These are phyloP conservation scores for Sebastes diaconus DNA, from an alignment of 2,797 vertebrate species.

Conservation along the genomic window DNA sequence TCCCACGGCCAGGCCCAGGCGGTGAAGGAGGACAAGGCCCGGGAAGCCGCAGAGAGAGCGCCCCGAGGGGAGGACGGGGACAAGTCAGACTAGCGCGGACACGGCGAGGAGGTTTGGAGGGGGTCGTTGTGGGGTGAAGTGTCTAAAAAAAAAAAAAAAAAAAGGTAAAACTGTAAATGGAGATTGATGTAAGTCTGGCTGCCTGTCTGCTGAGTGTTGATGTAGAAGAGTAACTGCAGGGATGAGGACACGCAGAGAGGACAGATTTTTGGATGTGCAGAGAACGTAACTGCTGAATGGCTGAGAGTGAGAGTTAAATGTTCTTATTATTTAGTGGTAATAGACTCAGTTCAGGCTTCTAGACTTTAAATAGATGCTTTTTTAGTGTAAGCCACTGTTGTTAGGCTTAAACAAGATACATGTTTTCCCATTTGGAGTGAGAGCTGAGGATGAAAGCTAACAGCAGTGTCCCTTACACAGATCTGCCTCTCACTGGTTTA, in stretches of 20 bases:
- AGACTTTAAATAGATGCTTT: slow-evolving; percentile 67
- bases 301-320: slow-evolving; percentile 52
- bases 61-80: slow-evolving; percentile 91
- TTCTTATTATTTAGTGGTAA: slow-evolving; percentile 69
- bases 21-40: slow-evolving; percentile 95
- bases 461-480: slow-evolving; percentile 44
- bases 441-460: slow-evolving; percentile 44
- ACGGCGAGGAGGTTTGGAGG: slow-evolving; percentile 15
- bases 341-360: slow-evolving; percentile 71
- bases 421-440: slow-evolving; percentile 47
- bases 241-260: slow-evolving; percentile 51
- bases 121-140: neutral
- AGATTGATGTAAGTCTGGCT: slow-evolving; percentile 59
- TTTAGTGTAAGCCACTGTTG: slow-evolving; percentile 55
- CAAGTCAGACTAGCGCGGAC: slow-evolving; percentile 89
- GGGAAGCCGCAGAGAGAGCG: slow-evolving; percentile 83
- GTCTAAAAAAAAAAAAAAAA: neutral
- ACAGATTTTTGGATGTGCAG: slow-evolving; percentile 47
- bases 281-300: slow-evolving; percentile 58
- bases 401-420: slow-evolving; percentile 54
- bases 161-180: slow-evolving; percentile 55
- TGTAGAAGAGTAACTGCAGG: slow-evolving; percentile 54
- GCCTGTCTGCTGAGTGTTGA: slow-evolving; percentile 57
- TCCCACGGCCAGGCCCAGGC: slow-evolving; percentile 89
- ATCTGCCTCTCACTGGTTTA: slow-evolving; percentile 41